Percentiles rank a stretch among this genome's conserved stretches.
Evolutionary conservation across 30 jellyfish, hydroid and myxozoan genomes (phyloP).

Genomic region (Aurelia sp.): DNA sequence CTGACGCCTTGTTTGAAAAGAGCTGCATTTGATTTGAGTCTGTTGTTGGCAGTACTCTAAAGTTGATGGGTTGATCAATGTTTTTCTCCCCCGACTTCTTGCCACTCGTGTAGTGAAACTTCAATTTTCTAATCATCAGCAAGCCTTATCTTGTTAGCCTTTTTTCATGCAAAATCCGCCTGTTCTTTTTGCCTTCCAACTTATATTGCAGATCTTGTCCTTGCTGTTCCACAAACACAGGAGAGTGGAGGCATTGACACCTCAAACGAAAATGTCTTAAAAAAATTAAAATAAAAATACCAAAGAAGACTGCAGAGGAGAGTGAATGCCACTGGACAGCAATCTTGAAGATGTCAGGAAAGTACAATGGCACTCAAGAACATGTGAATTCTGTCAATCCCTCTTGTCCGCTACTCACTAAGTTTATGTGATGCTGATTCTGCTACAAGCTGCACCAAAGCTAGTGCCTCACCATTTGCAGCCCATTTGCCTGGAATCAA

Average conservation of each 20-base stretch:
- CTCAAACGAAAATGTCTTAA: too few species aligned
- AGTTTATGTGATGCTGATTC: constrained; percentile 62
- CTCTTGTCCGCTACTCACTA: constrained; percentile 61
- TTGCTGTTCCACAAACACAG: background rate
- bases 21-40: constrained; percentile 1
- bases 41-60: background rate
- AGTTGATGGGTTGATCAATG: background rate
- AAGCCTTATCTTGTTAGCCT: background rate
- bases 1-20: constrained; percentile 24
- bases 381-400: constrained; percentile 39
- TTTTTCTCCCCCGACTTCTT: constrained; percentile 9
- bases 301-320: too few species aligned
- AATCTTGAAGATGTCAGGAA: constrained; percentile 74
- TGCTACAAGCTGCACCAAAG: constrained; percentile 42
- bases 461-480: constrained; percentile 70
- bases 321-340: too few species aligned
- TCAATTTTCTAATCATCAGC: background rate
- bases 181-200: background rate
- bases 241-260: too few species aligned
- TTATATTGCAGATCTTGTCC: background rate
- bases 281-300: too few species aligned
- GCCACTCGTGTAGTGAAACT: constrained; percentile 5
- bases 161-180: background rate
- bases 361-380: constrained; percentile 64
- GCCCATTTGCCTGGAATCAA: constrained; percentile 58